These are phyloP conservation scores for Theonella swinhoei DNA, from an alignment of 37 sponge, comb jelly and placozoan genomes.

Conservation along the genomic window DNA sequence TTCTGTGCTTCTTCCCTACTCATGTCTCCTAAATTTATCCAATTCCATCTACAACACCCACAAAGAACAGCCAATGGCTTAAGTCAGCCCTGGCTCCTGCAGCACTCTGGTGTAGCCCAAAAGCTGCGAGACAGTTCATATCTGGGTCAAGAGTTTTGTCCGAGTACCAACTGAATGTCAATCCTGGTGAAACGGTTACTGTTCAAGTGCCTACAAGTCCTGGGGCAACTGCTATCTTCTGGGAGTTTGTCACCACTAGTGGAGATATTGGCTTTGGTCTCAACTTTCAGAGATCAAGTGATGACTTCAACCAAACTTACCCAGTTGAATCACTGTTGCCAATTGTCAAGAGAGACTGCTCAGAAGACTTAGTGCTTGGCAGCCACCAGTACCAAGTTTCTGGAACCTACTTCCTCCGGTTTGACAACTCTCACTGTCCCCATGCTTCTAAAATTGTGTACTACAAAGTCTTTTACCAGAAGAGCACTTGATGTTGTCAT, in stretches of 20 bases:
- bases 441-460: constrained; percentile 68
- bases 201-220: constrained; percentile 81
- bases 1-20: constrained; percentile 63
- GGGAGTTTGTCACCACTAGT: constrained; percentile 89
- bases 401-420: constrained; percentile 84
- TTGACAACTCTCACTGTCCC: constrained; percentile 90
- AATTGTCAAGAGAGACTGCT: constrained; percentile 69
- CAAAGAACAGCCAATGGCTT: too few species aligned
- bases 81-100: constrained; percentile 44
- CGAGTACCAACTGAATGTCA: constrained; percentile 31
- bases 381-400: constrained; percentile 69
- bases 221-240: constrained; percentile 78
- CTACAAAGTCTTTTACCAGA: constrained; percentile 90
- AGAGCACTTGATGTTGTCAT: too few species aligned
- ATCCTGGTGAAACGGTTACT: constrained; percentile 74
- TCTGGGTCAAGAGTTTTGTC: constrained; percentile 6
- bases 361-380: constrained; percentile 81
- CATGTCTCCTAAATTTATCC: constrained; percentile 80
- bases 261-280: constrained; percentile 92
- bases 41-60: constrained; percentile 66
- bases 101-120: constrained; percentile 70
- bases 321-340: too few species aligned
- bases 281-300: constrained; percentile 49
- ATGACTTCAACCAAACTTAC: too few species aligned
- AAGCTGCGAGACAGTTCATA: constrained; percentile 53